These are phyloP conservation scores for Desmodus rotundus DNA, from an alignment of 2,113 vertebrate species.

Conservation along the genomic window DNA sequence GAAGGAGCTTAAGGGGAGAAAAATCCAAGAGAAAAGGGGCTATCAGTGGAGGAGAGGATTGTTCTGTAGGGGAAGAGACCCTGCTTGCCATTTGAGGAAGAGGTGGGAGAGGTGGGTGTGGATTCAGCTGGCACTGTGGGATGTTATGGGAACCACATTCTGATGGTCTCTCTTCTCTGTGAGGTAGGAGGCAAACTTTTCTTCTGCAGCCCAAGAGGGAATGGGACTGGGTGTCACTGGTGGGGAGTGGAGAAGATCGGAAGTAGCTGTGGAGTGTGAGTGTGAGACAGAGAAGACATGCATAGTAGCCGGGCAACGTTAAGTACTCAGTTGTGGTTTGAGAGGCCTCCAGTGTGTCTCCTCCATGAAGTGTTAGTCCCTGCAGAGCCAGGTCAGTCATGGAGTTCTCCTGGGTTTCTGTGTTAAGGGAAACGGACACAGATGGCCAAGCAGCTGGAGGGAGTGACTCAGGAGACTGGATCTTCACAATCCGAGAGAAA, in stretches of 20 bases:
- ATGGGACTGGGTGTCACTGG: background rate
- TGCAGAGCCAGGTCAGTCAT: background rate
- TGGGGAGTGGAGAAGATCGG: fast-evolving
- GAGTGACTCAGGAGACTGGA: conserved; percentile 87
- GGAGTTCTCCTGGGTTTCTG: background rate
- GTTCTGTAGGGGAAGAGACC: background rate
- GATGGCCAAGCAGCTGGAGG: conserved; percentile 89
- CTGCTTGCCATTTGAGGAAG: background rate
- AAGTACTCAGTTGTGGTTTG: background rate
- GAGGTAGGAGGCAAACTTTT: background rate
- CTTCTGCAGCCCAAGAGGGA: background rate
- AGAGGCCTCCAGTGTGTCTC: background rate
- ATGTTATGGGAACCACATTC: fast-evolving
- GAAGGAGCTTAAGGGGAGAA: background rate
- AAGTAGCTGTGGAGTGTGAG: fast-evolving
- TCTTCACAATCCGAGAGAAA: conserved; percentile 92
- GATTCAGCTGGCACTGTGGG: fast-evolving
- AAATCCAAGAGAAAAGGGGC: fast-evolving
- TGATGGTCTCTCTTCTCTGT: background rate
- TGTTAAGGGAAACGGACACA: conserved; percentile 87
- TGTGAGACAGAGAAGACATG: background rate
- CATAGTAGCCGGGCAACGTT: background rate
- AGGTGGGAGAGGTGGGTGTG: fast-evolving
- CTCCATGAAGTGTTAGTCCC: background rate
- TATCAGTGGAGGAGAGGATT: no score